phyloP scores from a whole-genome alignment of 2,888 invertebrate species.

The Campoplex capitator region DNA sequence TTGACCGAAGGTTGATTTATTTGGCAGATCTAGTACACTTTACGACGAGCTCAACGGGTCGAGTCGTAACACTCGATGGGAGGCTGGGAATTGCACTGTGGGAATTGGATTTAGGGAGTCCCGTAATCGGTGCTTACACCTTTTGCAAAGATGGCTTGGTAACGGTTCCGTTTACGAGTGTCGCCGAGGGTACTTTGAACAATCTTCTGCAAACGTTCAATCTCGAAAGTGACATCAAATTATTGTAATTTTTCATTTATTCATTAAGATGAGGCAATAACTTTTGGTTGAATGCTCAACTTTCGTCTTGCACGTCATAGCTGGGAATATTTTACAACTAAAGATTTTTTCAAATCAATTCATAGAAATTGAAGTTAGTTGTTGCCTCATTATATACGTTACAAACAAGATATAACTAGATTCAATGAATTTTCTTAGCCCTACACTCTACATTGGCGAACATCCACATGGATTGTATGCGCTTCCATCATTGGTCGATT shows the following conservation, averaged over 20 bases:
- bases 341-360: too few species aligned
- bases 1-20: neutral
- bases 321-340: too few species aligned
- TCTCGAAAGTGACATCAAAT: conserved; percentile 85
- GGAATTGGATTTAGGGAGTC: conserved; percentile 94
- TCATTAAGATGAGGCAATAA: neutral
- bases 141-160: conserved; percentile 91
- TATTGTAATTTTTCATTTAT: conserved; percentile 84
- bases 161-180: conserved; percentile 94
- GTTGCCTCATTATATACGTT: neutral
- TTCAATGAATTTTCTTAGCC: conserved; percentile 86
- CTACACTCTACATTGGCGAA: conserved; percentile 97
- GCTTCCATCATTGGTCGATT: conserved; percentile 95
- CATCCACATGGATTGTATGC: conserved; percentile 95
- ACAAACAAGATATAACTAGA: neutral
- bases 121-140: conserved; percentile 95
- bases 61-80: conserved; percentile 93
- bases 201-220: conserved; percentile 85
- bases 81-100: conserved; percentile 93
- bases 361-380: too few species aligned
- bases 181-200: conserved; percentile 94
- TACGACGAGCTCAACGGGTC: conserved; percentile 95
- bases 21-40: conserved; percentile 93
- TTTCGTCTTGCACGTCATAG: too few species aligned
- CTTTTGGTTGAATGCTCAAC: neutral